These are phyloP conservation scores for Drosophila obscura DNA, from an alignment of 1,140 invertebrate species.

Conservation along the genomic window DNA sequence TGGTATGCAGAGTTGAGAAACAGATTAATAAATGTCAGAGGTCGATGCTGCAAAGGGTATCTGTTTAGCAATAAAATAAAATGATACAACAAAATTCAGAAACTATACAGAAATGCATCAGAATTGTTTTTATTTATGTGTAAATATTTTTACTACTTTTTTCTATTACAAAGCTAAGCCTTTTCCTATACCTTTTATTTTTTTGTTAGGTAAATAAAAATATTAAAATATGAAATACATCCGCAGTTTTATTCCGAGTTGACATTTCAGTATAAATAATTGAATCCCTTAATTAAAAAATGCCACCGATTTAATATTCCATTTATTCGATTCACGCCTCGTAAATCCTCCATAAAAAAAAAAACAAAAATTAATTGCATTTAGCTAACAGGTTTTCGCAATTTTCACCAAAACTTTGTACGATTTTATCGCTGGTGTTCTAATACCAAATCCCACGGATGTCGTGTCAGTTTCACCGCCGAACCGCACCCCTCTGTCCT, in stretches of 20 bases:
- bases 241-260: background rate
- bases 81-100: no score
- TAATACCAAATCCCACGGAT: conserved; percentile 19
- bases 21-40: no score
- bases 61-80: no score
- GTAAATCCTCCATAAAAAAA: background rate
- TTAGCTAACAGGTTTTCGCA: background rate
- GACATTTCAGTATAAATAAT: background rate
- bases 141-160: no score
- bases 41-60: no score
- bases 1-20: background rate
- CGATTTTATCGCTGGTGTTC: conserved; percentile 1
- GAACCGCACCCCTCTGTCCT: background rate
- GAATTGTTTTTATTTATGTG: no score
- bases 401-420: background rate
- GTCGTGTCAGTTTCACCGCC: conserved; percentile 4
- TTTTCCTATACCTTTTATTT: no score
- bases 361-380: background rate
- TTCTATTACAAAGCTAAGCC: no score
- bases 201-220: background rate
- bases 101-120: no score
- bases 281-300: background rate
- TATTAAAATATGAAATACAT: background rate
- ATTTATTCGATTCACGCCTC: conserved; percentile 15
- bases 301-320: conserved; percentile 5